Evolutionary conservation across 2,113 vertebrate species (phyloP).

Genomic region (Grantiella picta): DNA sequence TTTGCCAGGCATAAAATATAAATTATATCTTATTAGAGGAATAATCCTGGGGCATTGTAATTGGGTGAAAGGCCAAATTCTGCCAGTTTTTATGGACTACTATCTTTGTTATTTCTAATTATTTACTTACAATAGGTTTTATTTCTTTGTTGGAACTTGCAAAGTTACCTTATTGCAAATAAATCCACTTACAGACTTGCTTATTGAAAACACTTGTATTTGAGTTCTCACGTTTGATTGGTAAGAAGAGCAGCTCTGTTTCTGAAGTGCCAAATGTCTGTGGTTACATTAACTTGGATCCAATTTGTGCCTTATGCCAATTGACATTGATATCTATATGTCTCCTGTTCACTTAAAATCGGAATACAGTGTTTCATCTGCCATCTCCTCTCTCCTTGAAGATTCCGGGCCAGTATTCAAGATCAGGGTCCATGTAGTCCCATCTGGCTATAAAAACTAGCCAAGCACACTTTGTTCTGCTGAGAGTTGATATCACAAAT

Average conservation of each 20-base stretch:
- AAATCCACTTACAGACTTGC: neutral
- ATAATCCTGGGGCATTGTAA: neutral
- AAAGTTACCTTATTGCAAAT: neutral
- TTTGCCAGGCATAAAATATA: neutral
- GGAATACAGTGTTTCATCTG: neutral
- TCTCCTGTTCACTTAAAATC: neutral
- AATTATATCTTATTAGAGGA: neutral
- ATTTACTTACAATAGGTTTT: neutral
- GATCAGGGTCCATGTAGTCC: neutral
- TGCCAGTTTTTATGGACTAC: neutral
- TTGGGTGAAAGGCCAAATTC: neutral
- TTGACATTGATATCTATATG: neutral
- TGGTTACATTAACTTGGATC: neutral
- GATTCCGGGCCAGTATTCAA: neutral
- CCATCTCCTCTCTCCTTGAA: neutral
- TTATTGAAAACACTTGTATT: neutral
- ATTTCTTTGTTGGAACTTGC: neutral
- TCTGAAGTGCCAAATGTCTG: neutral
- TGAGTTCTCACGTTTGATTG: neutral
- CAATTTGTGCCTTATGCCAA: neutral
- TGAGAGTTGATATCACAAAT: neutral
- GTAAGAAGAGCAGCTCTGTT: neutral
- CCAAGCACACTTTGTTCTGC: slow-evolving; percentile 4
- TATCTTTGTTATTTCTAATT: neutral
- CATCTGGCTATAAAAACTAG: slow-evolving; percentile 4